These are phyloP conservation scores for Oryzias curvinotus DNA, from an alignment of 2,113 vertebrate genomes.

Conservation along the genomic window DNA sequence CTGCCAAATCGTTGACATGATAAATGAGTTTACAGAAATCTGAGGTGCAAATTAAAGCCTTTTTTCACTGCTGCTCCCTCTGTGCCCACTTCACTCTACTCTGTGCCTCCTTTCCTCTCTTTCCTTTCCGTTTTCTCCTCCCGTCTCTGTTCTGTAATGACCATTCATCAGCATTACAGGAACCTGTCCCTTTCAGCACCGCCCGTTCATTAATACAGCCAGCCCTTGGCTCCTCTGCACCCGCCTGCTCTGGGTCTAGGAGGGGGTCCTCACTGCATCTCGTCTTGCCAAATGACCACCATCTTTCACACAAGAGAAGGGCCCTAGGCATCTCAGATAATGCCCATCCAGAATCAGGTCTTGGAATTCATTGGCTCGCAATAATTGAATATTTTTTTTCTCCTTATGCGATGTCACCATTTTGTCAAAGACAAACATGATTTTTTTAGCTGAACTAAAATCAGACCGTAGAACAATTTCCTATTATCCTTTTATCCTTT, in stretches of 20 bases:
- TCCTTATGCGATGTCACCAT: conserved; percentile 12
- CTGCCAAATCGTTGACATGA: conserved; percentile 70
- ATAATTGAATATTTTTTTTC: conserved; percentile 50
- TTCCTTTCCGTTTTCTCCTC: conserved; percentile 42
- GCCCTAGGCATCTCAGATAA: conserved; percentile 64
- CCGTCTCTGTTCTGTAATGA: conserved; percentile 73
- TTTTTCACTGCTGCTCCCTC: conserved; percentile 54
- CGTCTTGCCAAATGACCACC: conserved; percentile 79
- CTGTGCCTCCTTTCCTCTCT: conserved; percentile 21
- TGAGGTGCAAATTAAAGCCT: conserved; percentile 74
- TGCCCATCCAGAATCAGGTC: conserved; percentile 62
- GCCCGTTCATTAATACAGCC: conserved; percentile 79
- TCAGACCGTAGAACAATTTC: conserved; percentile 22
- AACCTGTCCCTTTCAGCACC: conserved; percentile 76
- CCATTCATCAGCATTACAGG: conserved; percentile 84
- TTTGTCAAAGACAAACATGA: conserved; percentile 43
- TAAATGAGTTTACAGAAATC: conserved; percentile 80
- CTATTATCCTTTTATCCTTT: conserved; percentile 21
- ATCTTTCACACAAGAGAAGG: conserved; percentile 71
- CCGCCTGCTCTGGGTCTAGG: conserved; percentile 55
- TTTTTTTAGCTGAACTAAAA: conserved; percentile 26
- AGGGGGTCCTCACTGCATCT: conserved; percentile 71
- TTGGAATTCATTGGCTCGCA: conserved; percentile 59
- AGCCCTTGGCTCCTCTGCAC: conserved; percentile 67
- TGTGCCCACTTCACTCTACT: conserved; percentile 46